A percentile compares a stretch with the other conserved stretches of the same genome.
Conservation (phyloP, 2,113 vertebrate genomes). For the Leptocoma aspasia region DNA sequence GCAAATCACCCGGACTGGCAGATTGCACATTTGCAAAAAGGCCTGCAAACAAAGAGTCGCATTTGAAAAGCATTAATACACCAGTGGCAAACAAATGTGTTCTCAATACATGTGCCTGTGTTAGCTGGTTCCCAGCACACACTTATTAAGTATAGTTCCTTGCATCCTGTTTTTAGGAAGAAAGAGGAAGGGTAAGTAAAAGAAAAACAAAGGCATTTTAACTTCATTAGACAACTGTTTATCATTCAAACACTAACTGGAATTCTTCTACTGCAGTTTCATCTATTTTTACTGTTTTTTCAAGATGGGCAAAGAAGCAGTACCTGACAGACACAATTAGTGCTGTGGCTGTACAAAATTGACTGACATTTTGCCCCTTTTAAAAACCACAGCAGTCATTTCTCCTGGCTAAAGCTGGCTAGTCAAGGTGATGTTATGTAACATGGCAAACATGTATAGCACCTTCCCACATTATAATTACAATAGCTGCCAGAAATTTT, state of each 20-base stretch:
- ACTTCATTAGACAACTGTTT: neutral
- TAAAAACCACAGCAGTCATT: neutral
- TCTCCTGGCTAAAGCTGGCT: neutral
- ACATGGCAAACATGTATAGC: neutral
- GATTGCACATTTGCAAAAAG: constrained; percentile 88
- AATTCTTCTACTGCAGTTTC: neutral
- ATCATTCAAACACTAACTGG: neutral
- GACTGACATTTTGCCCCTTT: neutral
- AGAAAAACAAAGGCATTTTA: neutral
- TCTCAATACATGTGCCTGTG: neutral
- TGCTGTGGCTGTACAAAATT: neutral
- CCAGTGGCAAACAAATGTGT: neutral
- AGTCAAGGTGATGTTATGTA: neutral
- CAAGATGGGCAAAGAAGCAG: neutral
- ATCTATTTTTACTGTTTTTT: neutral
- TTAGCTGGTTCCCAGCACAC: neutral
- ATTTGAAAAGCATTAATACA: constrained; percentile 32
- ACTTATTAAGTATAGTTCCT: fast-evolving
- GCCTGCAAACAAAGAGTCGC: constrained; percentile 72
- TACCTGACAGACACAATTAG: neutral
- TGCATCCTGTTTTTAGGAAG: neutral
- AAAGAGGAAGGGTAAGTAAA: neutral
- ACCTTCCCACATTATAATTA: neutral
- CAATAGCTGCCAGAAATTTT: neutral
- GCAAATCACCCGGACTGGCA: constrained; percentile 82